phyloP scores from a whole-genome alignment of 2,888 invertebrate genomes.

The Plebejus anna region DNA sequence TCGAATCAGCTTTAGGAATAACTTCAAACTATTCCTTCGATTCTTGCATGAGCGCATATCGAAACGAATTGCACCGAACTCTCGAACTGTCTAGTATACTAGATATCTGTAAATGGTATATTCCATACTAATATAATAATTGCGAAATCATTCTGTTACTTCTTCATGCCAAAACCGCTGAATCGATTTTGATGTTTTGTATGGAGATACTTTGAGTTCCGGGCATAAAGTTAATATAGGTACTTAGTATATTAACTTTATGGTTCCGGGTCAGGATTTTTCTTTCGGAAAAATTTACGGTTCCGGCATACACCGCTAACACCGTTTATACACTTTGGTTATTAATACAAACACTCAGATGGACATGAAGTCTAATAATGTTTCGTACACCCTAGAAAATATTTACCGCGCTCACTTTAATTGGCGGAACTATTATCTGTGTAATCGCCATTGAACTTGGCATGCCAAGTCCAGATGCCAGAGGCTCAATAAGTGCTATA shows the following conservation, averaged over 20 bases:
- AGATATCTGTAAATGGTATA: neutral
- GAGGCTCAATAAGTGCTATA: slow-evolving; percentile 16
- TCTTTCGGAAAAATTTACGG: too few species aligned
- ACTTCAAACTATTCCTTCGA: neutral
- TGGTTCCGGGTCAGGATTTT: too few species aligned
- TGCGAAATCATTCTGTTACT: neutral
- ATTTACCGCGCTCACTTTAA: neutral
- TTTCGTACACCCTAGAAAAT: neutral
- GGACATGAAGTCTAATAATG: neutral
- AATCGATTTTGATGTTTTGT: too few species aligned
- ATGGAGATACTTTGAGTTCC: too few species aligned
- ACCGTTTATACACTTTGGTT: too few species aligned
- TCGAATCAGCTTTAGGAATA: slow-evolving; percentile 1
- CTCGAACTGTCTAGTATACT: neutral
- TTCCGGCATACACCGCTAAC: too few species aligned
- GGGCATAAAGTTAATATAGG: too few species aligned
- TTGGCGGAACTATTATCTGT: neutral
- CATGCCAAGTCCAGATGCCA: neutral
- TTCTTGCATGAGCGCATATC: neutral
- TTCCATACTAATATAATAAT: neutral
- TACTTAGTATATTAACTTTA: too few species aligned
- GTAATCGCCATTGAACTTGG: slow-evolving; percentile 14
- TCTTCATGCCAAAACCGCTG: neutral
- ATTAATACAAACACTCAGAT: too few species aligned
- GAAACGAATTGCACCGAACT: neutral